Conservation (phyloP, 2,113 vertebrate species). For the Macrotus californicus region DNA sequence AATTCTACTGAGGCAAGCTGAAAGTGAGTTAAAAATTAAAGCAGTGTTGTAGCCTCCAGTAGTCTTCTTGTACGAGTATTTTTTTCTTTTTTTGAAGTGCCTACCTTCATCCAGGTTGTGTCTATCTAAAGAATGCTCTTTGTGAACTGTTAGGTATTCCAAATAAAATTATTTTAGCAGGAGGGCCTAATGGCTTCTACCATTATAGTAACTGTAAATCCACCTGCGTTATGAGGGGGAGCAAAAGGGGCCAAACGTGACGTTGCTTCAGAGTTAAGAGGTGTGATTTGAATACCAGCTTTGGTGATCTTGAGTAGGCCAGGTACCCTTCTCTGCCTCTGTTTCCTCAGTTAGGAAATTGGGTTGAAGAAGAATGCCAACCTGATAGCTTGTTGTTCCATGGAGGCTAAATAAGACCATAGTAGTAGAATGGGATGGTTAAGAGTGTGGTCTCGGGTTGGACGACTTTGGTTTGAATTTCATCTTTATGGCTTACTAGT, state of each 20-base stretch:
- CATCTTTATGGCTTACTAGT: background rate
- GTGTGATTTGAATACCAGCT: background rate
- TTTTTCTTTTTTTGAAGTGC: background rate
- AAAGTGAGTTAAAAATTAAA: slow-evolving; percentile 46
- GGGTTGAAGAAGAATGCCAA: background rate
- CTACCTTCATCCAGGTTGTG: background rate
- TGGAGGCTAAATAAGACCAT: background rate
- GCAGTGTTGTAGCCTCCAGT: background rate
- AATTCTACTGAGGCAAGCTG: slow-evolving; percentile 55
- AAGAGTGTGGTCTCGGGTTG: background rate
- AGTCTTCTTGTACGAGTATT: background rate
- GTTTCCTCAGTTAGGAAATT: background rate
- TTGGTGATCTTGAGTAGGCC: background rate
- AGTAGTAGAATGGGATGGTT: background rate
- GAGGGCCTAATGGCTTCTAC: slow-evolving; percentile 1
- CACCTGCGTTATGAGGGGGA: background rate
- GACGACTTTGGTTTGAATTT: background rate
- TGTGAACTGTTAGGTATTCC: background rate
- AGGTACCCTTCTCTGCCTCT: background rate
- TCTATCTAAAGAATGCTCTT: background rate
- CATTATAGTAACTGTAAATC: background rate
- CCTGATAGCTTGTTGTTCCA: background rate
- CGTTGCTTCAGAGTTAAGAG: background rate
- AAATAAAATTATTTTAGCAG: slow-evolving; percentile 22
- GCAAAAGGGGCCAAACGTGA: background rate